phyloP scores from a whole-genome alignment of 2,797 vertebrate genomes.

The Steatocranus sp. region DNA sequence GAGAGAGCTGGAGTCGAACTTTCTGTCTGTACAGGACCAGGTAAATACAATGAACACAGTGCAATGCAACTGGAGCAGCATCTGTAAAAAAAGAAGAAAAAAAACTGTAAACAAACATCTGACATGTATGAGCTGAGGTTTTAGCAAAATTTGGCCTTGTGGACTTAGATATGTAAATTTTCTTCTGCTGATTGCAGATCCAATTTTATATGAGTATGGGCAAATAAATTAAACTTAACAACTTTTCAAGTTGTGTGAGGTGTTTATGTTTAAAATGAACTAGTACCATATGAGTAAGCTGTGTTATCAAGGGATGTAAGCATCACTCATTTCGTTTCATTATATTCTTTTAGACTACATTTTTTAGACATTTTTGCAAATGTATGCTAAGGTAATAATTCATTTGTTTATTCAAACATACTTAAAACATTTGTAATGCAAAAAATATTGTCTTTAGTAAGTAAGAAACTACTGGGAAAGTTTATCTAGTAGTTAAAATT shows the following conservation, averaged over 20 bases:
- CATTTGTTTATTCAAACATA: not conserved
- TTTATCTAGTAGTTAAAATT: not conserved
- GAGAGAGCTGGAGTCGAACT: conserved; percentile 89
- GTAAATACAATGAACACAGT: conserved; percentile 48
- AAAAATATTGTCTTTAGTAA: not conserved
- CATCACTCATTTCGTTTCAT: not conserved
- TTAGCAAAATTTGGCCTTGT: not conserved
- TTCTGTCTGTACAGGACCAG: conserved; percentile 85
- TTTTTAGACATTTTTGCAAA: not conserved
- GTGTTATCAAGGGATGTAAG: not conserved
- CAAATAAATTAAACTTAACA: not conserved
- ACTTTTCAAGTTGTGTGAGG: not conserved
- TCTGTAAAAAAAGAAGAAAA: not conserved
- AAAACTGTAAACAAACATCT: not conserved
- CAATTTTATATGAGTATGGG: not conserved
- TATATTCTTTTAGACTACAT: not conserved
- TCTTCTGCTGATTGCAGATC: not conserved
- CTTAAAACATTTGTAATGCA: not conserved
- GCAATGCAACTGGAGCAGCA: not conserved
- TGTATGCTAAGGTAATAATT: not conserved
- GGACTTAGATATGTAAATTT: not conserved
- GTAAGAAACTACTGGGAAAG: not conserved
- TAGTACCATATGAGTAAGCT: not conserved
- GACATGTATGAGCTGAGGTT: not conserved
- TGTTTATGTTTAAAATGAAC: not conserved